Base-by-base conservation (phyloP, 2,113 vertebrate species). In the Aegotheles bennettii region DNA sequence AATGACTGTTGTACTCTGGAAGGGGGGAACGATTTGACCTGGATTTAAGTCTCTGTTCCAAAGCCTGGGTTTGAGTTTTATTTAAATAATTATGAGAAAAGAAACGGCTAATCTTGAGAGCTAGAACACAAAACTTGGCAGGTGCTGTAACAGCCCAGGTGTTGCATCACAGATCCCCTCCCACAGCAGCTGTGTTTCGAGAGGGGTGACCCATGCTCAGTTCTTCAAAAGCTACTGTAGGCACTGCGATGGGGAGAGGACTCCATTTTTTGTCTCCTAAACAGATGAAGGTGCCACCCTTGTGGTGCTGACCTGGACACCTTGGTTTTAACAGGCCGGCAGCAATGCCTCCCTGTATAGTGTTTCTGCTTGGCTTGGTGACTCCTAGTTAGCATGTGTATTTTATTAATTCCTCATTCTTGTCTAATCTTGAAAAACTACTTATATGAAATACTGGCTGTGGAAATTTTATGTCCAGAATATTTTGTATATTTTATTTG, bases 181-280 rank as follows among this genome's bases (percentile, higher is more conserved):
- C 80, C 65, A 70, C 2, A 0, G 51, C 60, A 78, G 77, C 69
- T 84, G 64, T 3, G 7, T 92, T 96, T 97, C 80, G 74, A 89
- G 95, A 88, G 40, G 68, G 38, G 7, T 59, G 76, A 89, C 64
- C 43, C 5, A 1, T 78, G 35, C 85, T 89, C 60, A 59, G 51
- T 70, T 96, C 89, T 97, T 97, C 96, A 95, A 95, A 96, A 90
- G n/a, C 75, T 87, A 56, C 73, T 47, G 54, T 38, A 88, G 92
- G 83, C 51, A 86, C 71, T 93, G 82, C 94, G 88, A 71, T 86
- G 24, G 11, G 91, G 93, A 84, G 24, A 81, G 53, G 16, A 40
- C 86, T 95, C 76, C 29, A 16, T 3, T 35, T 87, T 92, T 90
- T 95, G 91, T 68, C 71, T 92, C 31, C 33, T 77, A 36, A 92